These are phyloP conservation scores for Eupithecia subfuscata DNA, from an alignment of 2,888 invertebrate genomes.

Conservation along the genomic window DNA sequence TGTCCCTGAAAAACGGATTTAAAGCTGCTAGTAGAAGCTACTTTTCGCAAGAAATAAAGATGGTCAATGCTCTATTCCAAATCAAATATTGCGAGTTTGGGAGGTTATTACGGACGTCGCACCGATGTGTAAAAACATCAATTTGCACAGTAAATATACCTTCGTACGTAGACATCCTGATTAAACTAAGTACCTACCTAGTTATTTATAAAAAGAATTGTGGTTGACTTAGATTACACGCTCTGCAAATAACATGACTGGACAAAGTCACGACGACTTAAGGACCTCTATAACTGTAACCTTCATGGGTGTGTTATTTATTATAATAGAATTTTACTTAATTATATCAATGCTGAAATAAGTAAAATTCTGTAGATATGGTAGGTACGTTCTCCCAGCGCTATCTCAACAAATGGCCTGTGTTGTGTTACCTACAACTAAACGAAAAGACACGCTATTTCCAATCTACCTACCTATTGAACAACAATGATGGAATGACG, in stretches of 20 bases:
- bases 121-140: neutral
- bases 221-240: neutral
- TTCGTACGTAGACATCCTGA: neutral
- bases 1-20: too few species aligned
- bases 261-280: neutral
- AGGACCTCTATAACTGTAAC: neutral
- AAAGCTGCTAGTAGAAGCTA: too few species aligned
- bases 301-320: neutral
- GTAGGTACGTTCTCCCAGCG: too few species aligned
- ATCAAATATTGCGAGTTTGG: neutral
- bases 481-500: too few species aligned
- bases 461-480: too few species aligned
- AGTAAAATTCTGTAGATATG: too few species aligned
- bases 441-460: too few species aligned
- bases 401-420: too few species aligned
- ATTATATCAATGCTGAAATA: too few species aligned
- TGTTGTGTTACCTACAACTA: too few species aligned
- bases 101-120: neutral
- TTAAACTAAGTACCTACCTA: neutral
- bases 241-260: neutral
- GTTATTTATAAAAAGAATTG: too few species aligned
- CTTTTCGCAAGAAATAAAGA: neutral
- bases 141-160: neutral
- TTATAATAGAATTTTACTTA: too few species aligned
- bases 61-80: constrained; percentile 1